A percentile compares a stretch with the other conserved stretches of the same genome.
These are phyloP conservation scores for Discoglossus pictus DNA, from an alignment of 2,797 vertebrate genomes.

Conservation along the genomic window DNA sequence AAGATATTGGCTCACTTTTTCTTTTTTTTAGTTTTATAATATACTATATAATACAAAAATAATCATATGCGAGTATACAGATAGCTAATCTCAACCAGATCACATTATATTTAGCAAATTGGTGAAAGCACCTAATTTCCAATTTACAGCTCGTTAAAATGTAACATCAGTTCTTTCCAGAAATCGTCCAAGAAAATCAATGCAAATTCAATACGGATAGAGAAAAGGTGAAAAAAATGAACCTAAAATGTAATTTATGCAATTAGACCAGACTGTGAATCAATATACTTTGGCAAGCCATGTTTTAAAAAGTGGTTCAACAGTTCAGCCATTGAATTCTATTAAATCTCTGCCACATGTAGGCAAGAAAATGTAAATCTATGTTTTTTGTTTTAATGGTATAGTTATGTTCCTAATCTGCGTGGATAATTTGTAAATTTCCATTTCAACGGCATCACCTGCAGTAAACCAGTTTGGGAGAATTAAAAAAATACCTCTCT, in stretches of 20 bases:
- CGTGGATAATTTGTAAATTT: constrained; percentile 37
- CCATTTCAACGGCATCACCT: constrained; percentile 27
- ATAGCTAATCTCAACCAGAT: too few relatives aligned
- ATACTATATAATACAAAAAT: too few relatives aligned
- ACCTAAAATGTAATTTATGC: constrained; percentile 22
- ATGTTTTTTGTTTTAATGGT: constrained; percentile 20
- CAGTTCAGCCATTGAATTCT: constrained; percentile 3
- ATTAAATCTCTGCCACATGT: neutral
- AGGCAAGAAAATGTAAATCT: constrained; percentile 20
- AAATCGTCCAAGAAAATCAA: neutral
- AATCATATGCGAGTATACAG: too few relatives aligned
- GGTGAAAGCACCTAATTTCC: neutral
- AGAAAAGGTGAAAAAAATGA: constrained; percentile 40
- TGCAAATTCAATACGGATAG: constrained; percentile 23
- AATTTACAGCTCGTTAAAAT: neutral
- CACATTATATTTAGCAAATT: too few relatives aligned
- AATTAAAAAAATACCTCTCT: constrained; percentile 45
- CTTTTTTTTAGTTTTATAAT: too few relatives aligned
- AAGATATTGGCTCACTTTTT: too few relatives aligned
- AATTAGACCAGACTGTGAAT: constrained; percentile 28
- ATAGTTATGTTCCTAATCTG: constrained; percentile 20
- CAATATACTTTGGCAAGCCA: constrained; percentile 25
- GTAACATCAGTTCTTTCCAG: neutral
- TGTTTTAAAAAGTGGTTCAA: constrained; percentile 16
- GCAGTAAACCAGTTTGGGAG: constrained; percentile 40